Percentiles rank a stretch among this genome's conserved stretches.
Evolutionary conservation across 2,888 invertebrate species (phyloP).

Genomic region (Steinernema scapterisci): DNA sequence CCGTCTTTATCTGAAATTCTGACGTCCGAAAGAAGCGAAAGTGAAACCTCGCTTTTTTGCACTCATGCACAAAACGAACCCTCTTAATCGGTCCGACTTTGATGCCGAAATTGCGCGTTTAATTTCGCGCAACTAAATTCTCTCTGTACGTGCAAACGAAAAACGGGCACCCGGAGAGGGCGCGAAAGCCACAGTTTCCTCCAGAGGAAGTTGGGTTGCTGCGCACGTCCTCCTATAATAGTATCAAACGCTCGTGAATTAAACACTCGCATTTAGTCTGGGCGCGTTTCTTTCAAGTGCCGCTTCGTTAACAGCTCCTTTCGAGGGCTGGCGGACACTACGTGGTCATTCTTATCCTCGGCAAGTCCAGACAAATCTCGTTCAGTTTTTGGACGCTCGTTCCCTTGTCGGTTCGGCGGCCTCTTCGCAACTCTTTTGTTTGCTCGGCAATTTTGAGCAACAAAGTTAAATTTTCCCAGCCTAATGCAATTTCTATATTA

Average conservation of each 20-base stretch:
- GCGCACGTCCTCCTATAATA: conserved; percentile 16
- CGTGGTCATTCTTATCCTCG: too few relatives aligned
- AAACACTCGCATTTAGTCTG: conserved; percentile 21
- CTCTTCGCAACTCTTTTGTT: conserved; percentile 6
- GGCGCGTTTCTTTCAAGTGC: conserved; percentile 7
- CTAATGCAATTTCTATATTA: conserved; percentile 12
- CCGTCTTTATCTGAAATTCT: too few relatives aligned
- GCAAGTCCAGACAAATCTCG: too few relatives aligned
- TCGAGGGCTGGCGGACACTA: too few relatives aligned
- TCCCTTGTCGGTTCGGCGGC: neutral
- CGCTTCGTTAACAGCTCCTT: neutral
- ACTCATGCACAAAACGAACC: neutral
- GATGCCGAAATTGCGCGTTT: neutral
- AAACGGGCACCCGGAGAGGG: neutral
- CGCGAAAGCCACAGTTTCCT: conserved; percentile 24
- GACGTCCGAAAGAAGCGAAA: too few relatives aligned
- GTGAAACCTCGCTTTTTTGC: neutral
- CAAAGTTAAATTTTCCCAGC: neutral
- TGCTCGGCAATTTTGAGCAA: neutral
- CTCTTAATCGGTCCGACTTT: neutral
- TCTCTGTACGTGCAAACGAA: conserved; percentile 17
- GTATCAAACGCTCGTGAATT: conserved; percentile 26
- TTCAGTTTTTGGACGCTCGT: too few relatives aligned
- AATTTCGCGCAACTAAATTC: conserved; percentile 1
- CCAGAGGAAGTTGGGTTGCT: conserved; percentile 26